phyloP scores from a whole-genome alignment of 2,888 invertebrate species.

The Galerucella nymphaeae region DNA sequence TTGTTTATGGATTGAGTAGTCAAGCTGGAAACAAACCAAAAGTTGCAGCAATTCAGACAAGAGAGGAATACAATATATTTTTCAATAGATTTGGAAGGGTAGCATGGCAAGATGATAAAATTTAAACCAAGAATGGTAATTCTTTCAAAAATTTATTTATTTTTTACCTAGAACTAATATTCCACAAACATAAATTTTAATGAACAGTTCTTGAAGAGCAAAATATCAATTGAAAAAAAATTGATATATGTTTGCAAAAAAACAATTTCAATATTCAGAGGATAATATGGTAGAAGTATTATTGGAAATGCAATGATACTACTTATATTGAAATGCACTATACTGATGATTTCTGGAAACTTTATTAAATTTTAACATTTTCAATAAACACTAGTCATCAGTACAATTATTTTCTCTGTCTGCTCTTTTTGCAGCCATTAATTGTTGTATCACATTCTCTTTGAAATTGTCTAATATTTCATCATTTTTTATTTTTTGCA shows the following conservation, averaged over 20 bases:
- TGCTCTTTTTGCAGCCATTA: too few species aligned
- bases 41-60: not conserved
- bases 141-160: too few species aligned
- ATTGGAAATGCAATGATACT: too few species aligned
- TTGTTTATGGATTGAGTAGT: conserved; percentile 24
- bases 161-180: too few species aligned
- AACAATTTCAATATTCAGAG: not conserved
- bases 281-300: too few species aligned
- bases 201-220: too few species aligned
- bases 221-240: not conserved
- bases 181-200: too few species aligned
- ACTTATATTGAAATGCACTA: not conserved
- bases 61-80: not conserved
- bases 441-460: too few species aligned
- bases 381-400: not conserved
- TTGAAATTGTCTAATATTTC: too few species aligned
- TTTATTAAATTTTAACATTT: not conserved
- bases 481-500: too few species aligned
- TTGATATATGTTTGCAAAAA: not conserved
- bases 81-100: not conserved
- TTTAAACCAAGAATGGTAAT: not conserved
- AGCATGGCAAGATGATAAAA: not conserved
- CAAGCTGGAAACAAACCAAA: conserved; percentile 19
- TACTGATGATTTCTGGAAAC: not conserved
- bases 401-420: too few species aligned